These are phyloP conservation scores for Paedocypris micromegethes DNA, from an alignment of 2,797 vertebrate species.

Conservation along the genomic window DNA sequence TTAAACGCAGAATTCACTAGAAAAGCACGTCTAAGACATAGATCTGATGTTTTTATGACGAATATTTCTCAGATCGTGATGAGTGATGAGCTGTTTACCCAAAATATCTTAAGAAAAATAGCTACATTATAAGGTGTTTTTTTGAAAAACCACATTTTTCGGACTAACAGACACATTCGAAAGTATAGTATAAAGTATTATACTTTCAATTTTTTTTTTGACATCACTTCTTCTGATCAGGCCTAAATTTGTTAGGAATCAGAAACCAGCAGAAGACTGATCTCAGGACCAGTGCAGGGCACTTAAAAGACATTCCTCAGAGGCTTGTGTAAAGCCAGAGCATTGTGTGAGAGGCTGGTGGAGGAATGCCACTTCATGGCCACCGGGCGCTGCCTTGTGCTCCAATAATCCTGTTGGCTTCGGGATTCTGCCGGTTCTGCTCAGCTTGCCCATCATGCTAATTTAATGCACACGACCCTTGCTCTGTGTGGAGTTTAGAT, in stretches of 20 bases:
- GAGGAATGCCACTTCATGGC: slow-evolving; percentile 35
- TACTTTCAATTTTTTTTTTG: no score
- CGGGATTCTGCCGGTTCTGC: slow-evolving; percentile 19
- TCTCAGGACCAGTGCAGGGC: slow-evolving; percentile 30
- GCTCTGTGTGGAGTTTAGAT: background rate
- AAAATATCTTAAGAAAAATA: no score
- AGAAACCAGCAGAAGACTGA: background rate
- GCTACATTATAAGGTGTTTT: no score
- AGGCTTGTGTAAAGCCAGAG: slow-evolving; percentile 39
- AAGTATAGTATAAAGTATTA: no score
- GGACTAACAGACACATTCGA: no score
- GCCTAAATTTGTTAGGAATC: no score
- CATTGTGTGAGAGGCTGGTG: slow-evolving; percentile 25
- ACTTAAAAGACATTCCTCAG: slow-evolving; percentile 45
- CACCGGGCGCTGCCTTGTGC: slow-evolving; percentile 16
- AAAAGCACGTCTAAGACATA: background rate
- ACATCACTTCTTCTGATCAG: no score
- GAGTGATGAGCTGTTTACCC: no score
- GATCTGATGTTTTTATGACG: no score
- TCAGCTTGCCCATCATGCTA: background rate
- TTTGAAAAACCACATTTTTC: no score
- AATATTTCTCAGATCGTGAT: no score
- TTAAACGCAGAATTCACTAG: background rate
- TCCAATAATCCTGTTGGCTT: slow-evolving; percentile 28
- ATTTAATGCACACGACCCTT: slow-evolving; percentile 4